These are phyloP conservation scores for Hystrix cristata DNA, from an alignment of 2,113 vertebrate species.

Conservation along the genomic window DNA sequence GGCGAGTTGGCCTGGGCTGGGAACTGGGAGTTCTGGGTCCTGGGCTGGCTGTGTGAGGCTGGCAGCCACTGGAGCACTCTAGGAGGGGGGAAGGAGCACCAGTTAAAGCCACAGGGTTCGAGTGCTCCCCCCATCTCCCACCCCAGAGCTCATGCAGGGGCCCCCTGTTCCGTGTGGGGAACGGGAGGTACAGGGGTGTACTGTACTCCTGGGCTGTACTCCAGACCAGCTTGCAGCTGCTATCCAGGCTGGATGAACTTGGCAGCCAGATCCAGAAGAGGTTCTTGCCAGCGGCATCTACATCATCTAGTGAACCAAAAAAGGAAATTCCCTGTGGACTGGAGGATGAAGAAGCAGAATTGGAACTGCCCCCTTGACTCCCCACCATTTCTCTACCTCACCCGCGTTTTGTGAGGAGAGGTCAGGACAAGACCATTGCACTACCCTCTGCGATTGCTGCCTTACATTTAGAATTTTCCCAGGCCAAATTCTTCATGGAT, in stretches of 20 bases:
- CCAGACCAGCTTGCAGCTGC: neutral
- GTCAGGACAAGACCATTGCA: neutral
- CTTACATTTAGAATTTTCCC: constrained; percentile 37
- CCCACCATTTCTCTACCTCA: too few relatives aligned
- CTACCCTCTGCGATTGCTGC: neutral
- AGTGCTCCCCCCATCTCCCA: fast-evolving
- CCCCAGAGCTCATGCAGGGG: neutral
- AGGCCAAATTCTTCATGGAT: neutral
- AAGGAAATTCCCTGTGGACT: neutral
- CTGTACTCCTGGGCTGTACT: neutral
- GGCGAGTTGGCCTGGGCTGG: neutral
- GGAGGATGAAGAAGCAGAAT: neutral
- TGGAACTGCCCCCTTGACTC: neutral
- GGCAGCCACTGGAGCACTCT: too few relatives aligned
- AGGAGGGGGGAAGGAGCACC: neutral
- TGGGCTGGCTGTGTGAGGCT: neutral
- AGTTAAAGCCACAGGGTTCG: neutral
- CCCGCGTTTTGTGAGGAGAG: neutral
- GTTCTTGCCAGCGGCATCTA: neutral
- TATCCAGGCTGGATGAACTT: neutral
- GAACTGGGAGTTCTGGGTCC: neutral
- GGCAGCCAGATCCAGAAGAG: neutral
- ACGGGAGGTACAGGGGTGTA: neutral
- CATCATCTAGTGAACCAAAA: neutral
- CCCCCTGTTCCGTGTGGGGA: neutral